Percentiles rank a stretch among this genome's conserved stretches.
Conservation (phyloP, 1,140 invertebrate genomes). For the Himalopsyche phryganea region DNA sequence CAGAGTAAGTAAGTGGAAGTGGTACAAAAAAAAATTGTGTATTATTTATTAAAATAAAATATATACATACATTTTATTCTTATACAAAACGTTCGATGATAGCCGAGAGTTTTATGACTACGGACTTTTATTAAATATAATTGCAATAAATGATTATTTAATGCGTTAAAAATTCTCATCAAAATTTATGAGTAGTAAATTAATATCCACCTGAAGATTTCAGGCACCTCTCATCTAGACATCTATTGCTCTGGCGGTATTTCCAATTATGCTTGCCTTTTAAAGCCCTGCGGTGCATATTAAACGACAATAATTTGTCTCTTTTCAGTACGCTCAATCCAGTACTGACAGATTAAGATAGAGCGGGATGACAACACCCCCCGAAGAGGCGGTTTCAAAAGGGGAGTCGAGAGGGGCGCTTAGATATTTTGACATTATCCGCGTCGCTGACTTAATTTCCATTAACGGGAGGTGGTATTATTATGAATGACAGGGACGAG, state of each 20-base stretch:
- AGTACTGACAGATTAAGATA: not conserved
- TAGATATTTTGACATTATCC: conserved; percentile 30
- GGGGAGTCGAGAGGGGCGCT: not conserved
- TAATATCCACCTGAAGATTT: conserved; percentile 19
- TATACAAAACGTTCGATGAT: too few relatives aligned
- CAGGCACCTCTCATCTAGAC: conserved; percentile 17
- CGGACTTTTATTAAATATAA: too few relatives aligned
- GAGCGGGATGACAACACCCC: conserved; percentile 12
- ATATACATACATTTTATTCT: too few relatives aligned
- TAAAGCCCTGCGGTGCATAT: conserved; percentile 22
- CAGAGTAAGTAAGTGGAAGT: too few relatives aligned
- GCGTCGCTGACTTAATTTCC: conserved; percentile 31
- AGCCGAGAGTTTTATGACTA: too few relatives aligned
- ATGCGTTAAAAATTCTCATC: too few relatives aligned
- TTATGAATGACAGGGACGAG: conserved; percentile 29
- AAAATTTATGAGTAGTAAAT: too few relatives aligned
- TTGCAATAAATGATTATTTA: too few relatives aligned
- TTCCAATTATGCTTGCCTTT: conserved; percentile 31
- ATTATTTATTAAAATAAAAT: too few relatives aligned
- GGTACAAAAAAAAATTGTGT: too few relatives aligned
- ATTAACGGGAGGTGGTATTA: conserved; percentile 30
- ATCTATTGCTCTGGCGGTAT: conserved; percentile 19
- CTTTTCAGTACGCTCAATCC: conserved; percentile 2
- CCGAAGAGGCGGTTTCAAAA: not conserved
- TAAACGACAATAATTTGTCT: conserved; percentile 4